A percentile compares a stretch with the other conserved stretches of the same genome.
Evolutionary conservation across 2,113 vertebrate genomes (phyloP).

Genomic region (Syrmaticus mikado): DNA sequence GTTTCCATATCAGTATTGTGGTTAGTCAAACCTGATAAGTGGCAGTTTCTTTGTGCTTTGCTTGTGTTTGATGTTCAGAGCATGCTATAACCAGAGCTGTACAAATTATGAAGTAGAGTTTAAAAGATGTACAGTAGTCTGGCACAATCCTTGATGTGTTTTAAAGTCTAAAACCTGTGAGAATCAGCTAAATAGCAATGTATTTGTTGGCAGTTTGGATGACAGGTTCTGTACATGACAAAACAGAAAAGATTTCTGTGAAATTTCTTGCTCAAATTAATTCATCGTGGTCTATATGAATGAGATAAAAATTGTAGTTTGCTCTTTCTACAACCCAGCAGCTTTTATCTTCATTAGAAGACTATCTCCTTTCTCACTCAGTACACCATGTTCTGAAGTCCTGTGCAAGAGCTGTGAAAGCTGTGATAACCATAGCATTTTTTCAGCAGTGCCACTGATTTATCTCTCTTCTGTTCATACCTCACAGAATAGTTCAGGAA

Average conservation of each 20-base stretch:
- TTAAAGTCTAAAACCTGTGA: not conserved
- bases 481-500: not conserved
- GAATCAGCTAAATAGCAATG: not conserved
- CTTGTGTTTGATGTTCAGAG: constrained; percentile 9
- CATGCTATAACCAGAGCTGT: not conserved
- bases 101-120: not conserved
- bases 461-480: not conserved
- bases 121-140: not conserved
- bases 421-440: not conserved
- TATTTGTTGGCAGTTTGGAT: not conserved
- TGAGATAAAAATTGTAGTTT: not conserved
- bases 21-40: constrained; percentile 7
- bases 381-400: not conserved
- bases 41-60: not conserved
- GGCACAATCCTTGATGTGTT: not conserved
- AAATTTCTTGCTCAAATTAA: not conserved
- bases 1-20: not conserved
- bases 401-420: not conserved
- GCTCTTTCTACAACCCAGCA: not conserved
- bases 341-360: not conserved
- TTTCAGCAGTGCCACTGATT: not conserved
- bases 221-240: not conserved
- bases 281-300: not conserved
- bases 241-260: not conserved
- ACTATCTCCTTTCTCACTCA: not conserved